These are phyloP conservation scores for Philhelius pedissequus DNA, from an alignment of 2,888 invertebrate species.

Conservation along the genomic window DNA sequence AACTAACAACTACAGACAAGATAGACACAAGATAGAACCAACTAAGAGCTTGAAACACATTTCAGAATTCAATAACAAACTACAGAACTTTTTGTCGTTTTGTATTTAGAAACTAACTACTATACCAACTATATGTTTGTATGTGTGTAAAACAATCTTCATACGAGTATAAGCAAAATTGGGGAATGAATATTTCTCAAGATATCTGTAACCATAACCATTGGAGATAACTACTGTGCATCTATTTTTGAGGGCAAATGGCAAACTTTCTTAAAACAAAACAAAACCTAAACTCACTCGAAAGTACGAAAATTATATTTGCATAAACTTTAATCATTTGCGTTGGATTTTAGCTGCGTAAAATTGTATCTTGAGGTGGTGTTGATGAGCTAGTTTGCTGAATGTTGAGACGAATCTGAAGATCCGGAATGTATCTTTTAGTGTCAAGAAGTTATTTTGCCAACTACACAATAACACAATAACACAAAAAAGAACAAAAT, in stretches of 20 bases:
- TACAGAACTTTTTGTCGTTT: not conserved
- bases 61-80: constrained; percentile 41
- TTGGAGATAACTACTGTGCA: constrained; percentile 14
- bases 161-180: not conserved
- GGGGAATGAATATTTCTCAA: not conserved
- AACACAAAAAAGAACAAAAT: not conserved
- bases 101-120: not conserved
- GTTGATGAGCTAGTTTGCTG: not conserved
- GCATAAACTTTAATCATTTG: constrained; percentile 68
- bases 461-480: not conserved
- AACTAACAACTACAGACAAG: not conserved
- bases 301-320: constrained; percentile 66
- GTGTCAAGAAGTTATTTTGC: constrained; percentile 47
- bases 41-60: constrained; percentile 33
- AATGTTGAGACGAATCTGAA: constrained; percentile 26
- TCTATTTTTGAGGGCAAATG: constrained; percentile 39
- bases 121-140: not conserved
- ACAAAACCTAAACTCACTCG: constrained; percentile 32
- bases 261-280: constrained; percentile 50
- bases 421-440: constrained; percentile 4
- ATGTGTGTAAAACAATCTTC: not conserved
- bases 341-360: constrained; percentile 32
- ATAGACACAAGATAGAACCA: constrained; percentile 30
- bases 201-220: not conserved
- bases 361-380: constrained; percentile 4